A percentile compares a stretch with the other conserved stretches of the same genome.
Evolutionary conservation across 1,140 invertebrate species (phyloP).

Genomic region (Steinernema feltiae): DNA sequence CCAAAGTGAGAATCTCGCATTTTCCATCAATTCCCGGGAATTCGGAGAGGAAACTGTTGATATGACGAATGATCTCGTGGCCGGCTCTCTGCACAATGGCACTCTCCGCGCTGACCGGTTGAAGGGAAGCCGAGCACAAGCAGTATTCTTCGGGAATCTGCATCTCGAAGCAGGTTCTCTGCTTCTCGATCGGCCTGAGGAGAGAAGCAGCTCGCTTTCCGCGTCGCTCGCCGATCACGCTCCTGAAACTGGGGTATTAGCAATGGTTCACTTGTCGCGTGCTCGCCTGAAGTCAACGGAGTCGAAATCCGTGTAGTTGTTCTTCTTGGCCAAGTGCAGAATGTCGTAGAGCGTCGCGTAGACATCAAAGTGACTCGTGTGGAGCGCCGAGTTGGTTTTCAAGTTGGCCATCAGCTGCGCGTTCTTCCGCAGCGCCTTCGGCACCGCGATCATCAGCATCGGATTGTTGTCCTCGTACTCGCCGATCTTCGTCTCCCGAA

Average conservation of each 20-base stretch:
- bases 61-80: neutral
- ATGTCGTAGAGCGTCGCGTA: slow-evolving; percentile 37
- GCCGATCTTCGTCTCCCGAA: slow-evolving; percentile 23
- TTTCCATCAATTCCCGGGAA: neutral
- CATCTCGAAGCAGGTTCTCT: neutral
- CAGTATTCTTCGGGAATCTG: neutral
- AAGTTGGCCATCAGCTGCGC: slow-evolving; percentile 20
- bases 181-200: neutral
- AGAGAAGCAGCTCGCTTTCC: neutral
- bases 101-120: neutral
- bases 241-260: neutral
- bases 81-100: neutral
- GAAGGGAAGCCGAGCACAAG: neutral
- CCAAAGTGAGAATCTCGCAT: neutral
- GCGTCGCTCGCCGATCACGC: neutral
- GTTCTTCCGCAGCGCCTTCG: slow-evolving; percentile 23
- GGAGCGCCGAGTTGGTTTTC: slow-evolving; percentile 5
- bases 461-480: slow-evolving; percentile 37
- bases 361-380: slow-evolving; percentile 32
- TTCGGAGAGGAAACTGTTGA: neutral
- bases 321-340: neutral
- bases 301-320: neutral
- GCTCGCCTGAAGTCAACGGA: neutral
- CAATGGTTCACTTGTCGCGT: neutral
- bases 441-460: slow-evolving; percentile 21